Base-by-base conservation (phyloP, 2,113 vertebrate genomes). In the Xiphophorus hellerii region DNA sequence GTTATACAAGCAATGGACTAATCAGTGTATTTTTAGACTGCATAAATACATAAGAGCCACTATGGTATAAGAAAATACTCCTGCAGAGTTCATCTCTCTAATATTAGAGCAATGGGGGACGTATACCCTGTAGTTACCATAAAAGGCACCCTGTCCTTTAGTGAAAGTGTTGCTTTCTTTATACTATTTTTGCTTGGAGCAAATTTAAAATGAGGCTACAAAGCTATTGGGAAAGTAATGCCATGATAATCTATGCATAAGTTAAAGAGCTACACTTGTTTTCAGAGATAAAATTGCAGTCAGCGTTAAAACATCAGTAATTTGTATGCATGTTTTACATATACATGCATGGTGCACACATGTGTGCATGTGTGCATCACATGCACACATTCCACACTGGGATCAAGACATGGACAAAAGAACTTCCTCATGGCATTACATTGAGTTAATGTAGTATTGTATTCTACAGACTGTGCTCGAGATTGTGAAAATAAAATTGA, bases 121-220 rank as follows among this genome's bases (percentile, higher is more conserved):
- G 66, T 33, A 62, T 25, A 51, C 6, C 7, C 48, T 35, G 14
- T 48, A 35, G 17, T 20, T 48, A 20, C 64, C 6, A 65, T 69
- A 33, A 67, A 39, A 31, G 30, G 37, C 67, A 69, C 15, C 76
- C 12, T 73, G 44, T 54, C 48, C 35, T 62, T 75, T 25, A 30
- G n/a, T 54, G 48, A 76, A 54, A 75, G 69, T 69, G 28, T 67
- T 44, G 29, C 13, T 80, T 63, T 71, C 62, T 20, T 67, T 74
- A 73, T 4, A 66, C 22, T 30, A 22, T 30, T 51, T 30, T 51
- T 61, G 62, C 64, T 75, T 61, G 29, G 44, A 65, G 79, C 58
- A 71, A 28, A 81, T 70, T 60, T 62, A 73, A 37, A 51, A 67
- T 15, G 28, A 64, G 82, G 78, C 82, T 84, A 86, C 76, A 73